Conservation (phyloP, 2,888 invertebrate genomes). For the Tortricodes alternella region DNA sequence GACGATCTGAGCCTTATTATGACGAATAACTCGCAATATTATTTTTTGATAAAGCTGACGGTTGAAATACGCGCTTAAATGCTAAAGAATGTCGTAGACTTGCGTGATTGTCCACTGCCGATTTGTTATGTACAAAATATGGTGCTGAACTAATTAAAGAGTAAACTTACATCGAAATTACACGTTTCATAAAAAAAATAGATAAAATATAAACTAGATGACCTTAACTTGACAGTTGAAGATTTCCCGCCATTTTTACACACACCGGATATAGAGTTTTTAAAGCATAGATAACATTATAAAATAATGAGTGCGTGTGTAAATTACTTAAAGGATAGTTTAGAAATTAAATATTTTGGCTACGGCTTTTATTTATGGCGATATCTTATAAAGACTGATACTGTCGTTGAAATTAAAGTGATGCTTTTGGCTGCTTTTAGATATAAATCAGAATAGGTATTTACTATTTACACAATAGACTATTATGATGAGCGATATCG, state of each 20-base stretch:
- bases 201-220: too few species aligned
- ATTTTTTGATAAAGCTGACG: too few species aligned
- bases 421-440: constrained; percentile 30
- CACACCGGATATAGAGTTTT: not conserved
- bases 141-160: constrained; percentile 22
- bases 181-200: not conserved
- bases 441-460: constrained; percentile 23
- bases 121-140: constrained; percentile 20
- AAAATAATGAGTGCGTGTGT: constrained; percentile 14
- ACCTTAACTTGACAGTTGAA: not conserved
- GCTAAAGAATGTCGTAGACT: too few species aligned
- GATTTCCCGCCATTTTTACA: constrained; percentile 5
- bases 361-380: constrained; percentile 23
- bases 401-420: constrained; percentile 28
- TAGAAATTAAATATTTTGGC: constrained; percentile 20
- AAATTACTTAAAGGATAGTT: constrained; percentile 13
- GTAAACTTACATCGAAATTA: constrained; percentile 5
- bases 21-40: too few species aligned
- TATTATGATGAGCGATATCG: not conserved
- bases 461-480: constrained; percentile 15
- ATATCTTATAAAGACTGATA: constrained; percentile 31
- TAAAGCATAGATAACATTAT: constrained; percentile 12
- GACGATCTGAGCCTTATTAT: too few species aligned
- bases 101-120: constrained; percentile 24
- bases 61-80: too few species aligned